phyloP scores from a whole-genome alignment of 2,888 invertebrate genomes.

The Lucinisca nassula region DNA sequence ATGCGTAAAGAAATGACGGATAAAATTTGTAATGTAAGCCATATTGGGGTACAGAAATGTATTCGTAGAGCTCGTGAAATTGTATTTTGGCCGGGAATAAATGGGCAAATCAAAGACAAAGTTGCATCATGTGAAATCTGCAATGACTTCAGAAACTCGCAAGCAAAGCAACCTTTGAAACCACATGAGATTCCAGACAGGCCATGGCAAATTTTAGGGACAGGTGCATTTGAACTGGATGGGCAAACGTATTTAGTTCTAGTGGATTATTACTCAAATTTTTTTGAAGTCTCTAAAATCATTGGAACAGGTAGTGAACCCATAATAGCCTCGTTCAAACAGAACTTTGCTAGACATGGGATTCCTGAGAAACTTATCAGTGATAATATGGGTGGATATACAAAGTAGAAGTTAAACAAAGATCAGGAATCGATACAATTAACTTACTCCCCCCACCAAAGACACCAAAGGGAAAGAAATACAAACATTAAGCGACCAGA shows the following conservation, averaged over 20 bases:
- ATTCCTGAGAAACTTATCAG: too few relatives aligned
- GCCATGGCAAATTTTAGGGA: slow-evolving; percentile 23
- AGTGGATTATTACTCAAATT: slow-evolving; percentile 7
- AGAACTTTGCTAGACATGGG: too few relatives aligned
- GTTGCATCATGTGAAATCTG: slow-evolving; percentile 36
- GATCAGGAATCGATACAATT: too few relatives aligned
- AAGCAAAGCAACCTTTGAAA: slow-evolving; percentile 27
- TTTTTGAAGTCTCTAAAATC: slow-evolving; percentile 68
- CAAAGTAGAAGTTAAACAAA: too few relatives aligned
- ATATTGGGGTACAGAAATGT: slow-evolving; percentile 36
- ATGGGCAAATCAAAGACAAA: slow-evolving; percentile 29
- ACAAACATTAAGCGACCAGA: too few relatives aligned
- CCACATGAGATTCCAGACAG: slow-evolving; percentile 31
- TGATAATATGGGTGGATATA: too few relatives aligned
- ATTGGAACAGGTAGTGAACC: too few relatives aligned
- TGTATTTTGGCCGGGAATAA: slow-evolving; percentile 27
- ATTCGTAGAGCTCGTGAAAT: background rate
- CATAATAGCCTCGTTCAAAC: too few relatives aligned
- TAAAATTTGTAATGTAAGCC: slow-evolving; percentile 36
- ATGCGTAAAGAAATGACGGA: slow-evolving; percentile 43
- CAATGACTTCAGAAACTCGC: background rate
- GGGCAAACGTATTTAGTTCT: background rate
- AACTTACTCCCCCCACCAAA: too few relatives aligned
- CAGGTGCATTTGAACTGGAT: slow-evolving; percentile 14
- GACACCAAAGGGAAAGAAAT: too few relatives aligned